These are phyloP conservation scores for Eutolmus rufibarbis DNA, from an alignment of 2,888 invertebrate genomes.

Conservation along the genomic window DNA sequence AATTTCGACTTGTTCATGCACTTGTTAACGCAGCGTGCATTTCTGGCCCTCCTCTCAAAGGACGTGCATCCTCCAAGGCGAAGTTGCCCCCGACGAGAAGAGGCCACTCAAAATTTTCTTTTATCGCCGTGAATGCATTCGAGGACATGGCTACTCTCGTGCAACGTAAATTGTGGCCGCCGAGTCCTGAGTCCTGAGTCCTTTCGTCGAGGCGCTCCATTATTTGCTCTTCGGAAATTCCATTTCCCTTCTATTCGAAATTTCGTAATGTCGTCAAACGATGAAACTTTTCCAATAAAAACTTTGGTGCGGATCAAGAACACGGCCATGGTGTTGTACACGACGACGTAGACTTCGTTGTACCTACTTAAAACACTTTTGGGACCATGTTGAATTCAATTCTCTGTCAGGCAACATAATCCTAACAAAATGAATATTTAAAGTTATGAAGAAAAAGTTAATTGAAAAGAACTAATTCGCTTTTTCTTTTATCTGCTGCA, in stretches of 20 bases:
- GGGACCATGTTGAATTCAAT: neutral
- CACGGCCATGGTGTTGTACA: neutral
- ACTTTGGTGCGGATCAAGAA: neutral
- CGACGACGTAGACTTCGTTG: neutral
- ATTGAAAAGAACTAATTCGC: neutral
- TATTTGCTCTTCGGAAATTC: neutral
- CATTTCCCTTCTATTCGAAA: neutral
- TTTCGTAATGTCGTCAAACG: neutral
- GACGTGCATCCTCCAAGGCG: neutral
- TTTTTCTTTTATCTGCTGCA: neutral
- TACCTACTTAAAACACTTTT: neutral
- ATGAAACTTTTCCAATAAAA: neutral
- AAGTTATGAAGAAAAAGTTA: neutral
- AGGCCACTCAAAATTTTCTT: neutral
- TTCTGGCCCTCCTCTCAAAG: neutral
- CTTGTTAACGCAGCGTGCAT: neutral
- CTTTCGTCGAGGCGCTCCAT: neutral
- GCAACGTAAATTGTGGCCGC: neutral
- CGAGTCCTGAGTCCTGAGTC: neutral
- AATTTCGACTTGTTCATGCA: neutral
- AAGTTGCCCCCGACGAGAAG: neutral
- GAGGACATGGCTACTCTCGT: neutral
- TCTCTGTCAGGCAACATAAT: neutral
- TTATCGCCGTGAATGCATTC: neutral
- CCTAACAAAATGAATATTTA: neutral